These are phyloP conservation scores for Xerus rutilus DNA, from an alignment of 2,797 vertebrate species.

Conservation along the genomic window DNA sequence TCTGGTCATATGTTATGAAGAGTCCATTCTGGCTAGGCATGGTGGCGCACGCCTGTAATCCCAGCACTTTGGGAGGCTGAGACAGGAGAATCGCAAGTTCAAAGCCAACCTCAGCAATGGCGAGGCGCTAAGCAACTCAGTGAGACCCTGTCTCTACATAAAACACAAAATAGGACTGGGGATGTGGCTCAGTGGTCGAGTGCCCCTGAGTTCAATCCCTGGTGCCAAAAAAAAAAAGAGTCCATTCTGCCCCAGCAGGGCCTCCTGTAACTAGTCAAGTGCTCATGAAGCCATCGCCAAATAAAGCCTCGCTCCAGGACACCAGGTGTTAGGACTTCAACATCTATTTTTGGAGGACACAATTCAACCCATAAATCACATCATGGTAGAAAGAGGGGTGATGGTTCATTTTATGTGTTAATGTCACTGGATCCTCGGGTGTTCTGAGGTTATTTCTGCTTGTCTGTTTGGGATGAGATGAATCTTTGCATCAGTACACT, in stretches of 20 bases:
- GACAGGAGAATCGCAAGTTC: no score
- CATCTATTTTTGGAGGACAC: background rate
- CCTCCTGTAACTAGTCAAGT: background rate
- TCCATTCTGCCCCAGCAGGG: background rate
- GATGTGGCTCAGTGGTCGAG: no score
- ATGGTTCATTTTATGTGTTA: background rate
- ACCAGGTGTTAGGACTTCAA: background rate
- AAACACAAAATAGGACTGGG: no score
- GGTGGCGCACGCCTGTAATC: no score
- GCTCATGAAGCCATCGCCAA: background rate
- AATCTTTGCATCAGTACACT: background rate
- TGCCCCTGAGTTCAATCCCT: no score
- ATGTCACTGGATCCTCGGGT: background rate
- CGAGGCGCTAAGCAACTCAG: no score
- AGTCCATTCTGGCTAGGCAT: no score
- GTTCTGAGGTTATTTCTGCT: background rate
- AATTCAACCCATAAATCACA: background rate
- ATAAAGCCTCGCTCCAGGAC: background rate
- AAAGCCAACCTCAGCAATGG: no score
- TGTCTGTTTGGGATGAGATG: background rate
- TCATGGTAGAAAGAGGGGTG: background rate
- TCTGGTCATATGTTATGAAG: background rate
- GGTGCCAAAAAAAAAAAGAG: background rate
- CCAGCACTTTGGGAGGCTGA: no score
- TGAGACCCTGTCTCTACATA: no score